These are phyloP conservation scores for Araneus ventricosus DNA, from an alignment of 1,140 invertebrate genomes.

Conservation along the genomic window DNA sequence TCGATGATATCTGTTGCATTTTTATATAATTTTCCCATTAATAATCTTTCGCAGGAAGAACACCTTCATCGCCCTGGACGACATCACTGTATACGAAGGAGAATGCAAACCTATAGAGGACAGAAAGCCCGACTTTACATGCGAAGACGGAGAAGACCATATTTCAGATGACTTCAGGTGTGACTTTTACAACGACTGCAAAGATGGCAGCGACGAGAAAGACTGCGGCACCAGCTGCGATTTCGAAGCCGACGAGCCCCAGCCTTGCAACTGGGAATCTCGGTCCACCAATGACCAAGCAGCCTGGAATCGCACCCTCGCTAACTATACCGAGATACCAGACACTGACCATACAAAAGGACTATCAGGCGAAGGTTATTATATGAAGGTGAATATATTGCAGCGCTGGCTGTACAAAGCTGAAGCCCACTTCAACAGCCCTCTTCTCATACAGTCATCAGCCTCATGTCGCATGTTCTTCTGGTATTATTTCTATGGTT, in stretches of 20 bases:
- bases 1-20: no score
- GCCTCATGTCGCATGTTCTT: slow-evolving; percentile 69
- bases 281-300: background rate
- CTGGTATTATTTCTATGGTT: slow-evolving; percentile 66
- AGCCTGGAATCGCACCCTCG: slow-evolving; percentile 33
- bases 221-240: slow-evolving; percentile 74
- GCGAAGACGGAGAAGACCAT: slow-evolving; percentile 46
- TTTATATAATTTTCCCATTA: no score
- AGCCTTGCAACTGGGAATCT: slow-evolving; percentile 68
- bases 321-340: background rate
- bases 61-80: slow-evolving; percentile 75
- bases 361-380: slow-evolving; percentile 51
- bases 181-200: slow-evolving; percentile 76
- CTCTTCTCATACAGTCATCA: slow-evolving; percentile 54
- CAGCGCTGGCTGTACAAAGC: background rate
- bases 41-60: slow-evolving; percentile 11
- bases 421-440: slow-evolving; percentile 58
- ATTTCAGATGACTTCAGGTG: slow-evolving; percentile 72
- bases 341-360: slow-evolving; percentile 67
- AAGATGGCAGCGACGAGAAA: slow-evolving; percentile 72
- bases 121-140: slow-evolving; percentile 58
- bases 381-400: slow-evolving; percentile 55
- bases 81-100: slow-evolving; percentile 65
- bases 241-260: slow-evolving; percentile 59
- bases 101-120: slow-evolving; percentile 55